phyloP scores from a whole-genome alignment of 1,140 invertebrate species.

The Forficula auricularia region DNA sequence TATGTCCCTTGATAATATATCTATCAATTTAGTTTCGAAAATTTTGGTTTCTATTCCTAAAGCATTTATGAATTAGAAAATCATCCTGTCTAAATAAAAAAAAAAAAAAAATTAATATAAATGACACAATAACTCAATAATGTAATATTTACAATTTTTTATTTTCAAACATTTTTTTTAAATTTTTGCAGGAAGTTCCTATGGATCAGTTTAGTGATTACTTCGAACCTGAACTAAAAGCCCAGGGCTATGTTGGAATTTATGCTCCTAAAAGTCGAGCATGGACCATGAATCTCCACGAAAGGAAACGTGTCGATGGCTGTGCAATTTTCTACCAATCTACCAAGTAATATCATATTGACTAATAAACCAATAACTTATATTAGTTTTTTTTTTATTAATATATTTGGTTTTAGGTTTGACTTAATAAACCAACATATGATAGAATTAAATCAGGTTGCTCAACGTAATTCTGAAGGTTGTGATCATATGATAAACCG shows the following conservation, averaged over 20 bases:
- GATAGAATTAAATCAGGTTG: slow-evolving; percentile 94
- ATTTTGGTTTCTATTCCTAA: no score
- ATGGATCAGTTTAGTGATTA: slow-evolving; percentile 97
- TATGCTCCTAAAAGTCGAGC: slow-evolving; percentile 97
- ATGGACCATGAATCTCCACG: slow-evolving; percentile 93
- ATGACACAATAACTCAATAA: no score
- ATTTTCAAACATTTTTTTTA: neutral
- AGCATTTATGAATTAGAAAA: no score
- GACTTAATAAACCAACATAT: slow-evolving; percentile 84
- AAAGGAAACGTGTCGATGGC: slow-evolving; percentile 95
- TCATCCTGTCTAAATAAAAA: no score
- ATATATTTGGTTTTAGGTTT: slow-evolving; percentile 48
- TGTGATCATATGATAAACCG: slow-evolving; percentile 97
- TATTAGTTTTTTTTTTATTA: slow-evolving; percentile 5
- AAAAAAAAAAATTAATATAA: no score
- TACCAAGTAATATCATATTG: slow-evolving; percentile 66
- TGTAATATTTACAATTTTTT: no score
- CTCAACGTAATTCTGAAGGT: slow-evolving; percentile 94
- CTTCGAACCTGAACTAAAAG: slow-evolving; percentile 84
- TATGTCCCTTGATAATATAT: no score
- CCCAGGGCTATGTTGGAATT: slow-evolving; percentile 91
- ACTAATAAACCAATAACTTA: neutral
- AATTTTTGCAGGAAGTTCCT: slow-evolving; percentile 73
- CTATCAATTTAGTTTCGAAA: no score
- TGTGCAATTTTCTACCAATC: slow-evolving; percentile 95